Evolutionary conservation across 2,797 vertebrate species (phyloP), one percentile per base, ranked within the genome.

Genomic region (Fundulus diaphanus): DNA sequence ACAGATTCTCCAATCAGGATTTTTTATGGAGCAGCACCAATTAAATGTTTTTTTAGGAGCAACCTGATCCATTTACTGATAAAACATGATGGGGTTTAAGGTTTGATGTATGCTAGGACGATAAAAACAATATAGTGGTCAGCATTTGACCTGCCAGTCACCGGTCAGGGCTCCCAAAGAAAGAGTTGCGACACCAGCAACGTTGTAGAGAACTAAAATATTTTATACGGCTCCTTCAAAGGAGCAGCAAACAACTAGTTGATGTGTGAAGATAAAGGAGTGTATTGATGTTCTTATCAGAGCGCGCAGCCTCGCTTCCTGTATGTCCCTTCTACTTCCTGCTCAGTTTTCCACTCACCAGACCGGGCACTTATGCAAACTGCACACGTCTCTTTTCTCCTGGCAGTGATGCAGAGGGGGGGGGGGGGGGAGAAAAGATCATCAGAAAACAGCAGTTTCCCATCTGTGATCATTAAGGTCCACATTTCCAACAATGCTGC

Each of bases 401-500:
- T 74, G 79, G 76, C 70, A 70, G 29, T 2, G 37, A 70, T 51
- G n/a, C 79, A 54, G 49, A 72, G 31, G 73, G 79, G 69, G 72
- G 73, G 79, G 69, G 72, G n/a, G n/a, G n/a, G n/a, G n/a, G n/a
- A n/a, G 70, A 86, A 80, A 76, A 4, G 8, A 61, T 71, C 54
- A 61, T 74, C 54, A 74, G 69, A 63, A 81, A 46, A 63, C 73
- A 79, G 66, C 68, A 49, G 51, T 75, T 86, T 79, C 76, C 72
- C 82, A 72, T 85, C 78, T 87, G 82, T 74, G 82, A 83, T 77
- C 79, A 73, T 86, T 76, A 77, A 67, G 22, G 63, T 73, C 73
- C 79, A 83, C 67, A 74, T 90, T 88, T 89, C 85, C 81, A 73
- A 79, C 74, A 76, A 35, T 0, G 52, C 72, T 63, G 73, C 73